These are phyloP conservation scores for Alosa sapidissima DNA, from an alignment of 2,797 vertebrate genomes.

Conservation along the genomic window DNA sequence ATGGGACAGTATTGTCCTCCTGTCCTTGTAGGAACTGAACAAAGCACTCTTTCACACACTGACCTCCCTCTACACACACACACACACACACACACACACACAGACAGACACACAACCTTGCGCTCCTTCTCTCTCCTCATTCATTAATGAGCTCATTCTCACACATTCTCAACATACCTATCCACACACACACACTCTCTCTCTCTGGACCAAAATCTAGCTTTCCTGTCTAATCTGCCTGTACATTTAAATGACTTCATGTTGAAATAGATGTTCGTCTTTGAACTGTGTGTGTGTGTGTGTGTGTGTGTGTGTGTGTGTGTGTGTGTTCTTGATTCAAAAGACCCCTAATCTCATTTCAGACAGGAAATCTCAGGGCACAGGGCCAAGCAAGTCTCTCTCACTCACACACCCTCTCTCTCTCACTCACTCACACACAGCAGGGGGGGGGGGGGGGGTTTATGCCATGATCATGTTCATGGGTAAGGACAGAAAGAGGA, in stretches of 20 bases:
- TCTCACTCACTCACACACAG: not conserved
- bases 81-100: conserved; percentile 1
- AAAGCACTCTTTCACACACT: not conserved
- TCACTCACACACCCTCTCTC: too few relatives aligned
- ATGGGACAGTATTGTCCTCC: conserved; percentile 6
- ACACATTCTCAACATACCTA: not conserved
- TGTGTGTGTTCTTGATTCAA: too few relatives aligned
- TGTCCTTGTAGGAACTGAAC: not conserved
- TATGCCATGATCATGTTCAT: not conserved
- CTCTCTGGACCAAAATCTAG: too few relatives aligned
- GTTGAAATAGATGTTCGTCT: not conserved
- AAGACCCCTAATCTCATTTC: not conserved
- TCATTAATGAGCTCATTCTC: too few relatives aligned
- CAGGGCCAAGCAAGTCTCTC: not conserved
- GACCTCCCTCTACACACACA: not conserved
- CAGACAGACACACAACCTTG: not conserved
- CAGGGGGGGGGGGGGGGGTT: not conserved
- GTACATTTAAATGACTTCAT: too few relatives aligned
- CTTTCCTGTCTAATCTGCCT: not conserved
- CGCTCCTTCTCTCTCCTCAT: too few relatives aligned
- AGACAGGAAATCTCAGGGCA: not conserved
- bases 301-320: too few relatives aligned
- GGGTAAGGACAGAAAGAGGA: too few relatives aligned
- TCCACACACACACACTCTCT: not conserved
- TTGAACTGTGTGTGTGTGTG: not conserved